These are phyloP conservation scores for Harpagus bidentatus DNA, from an alignment of 2,113 vertebrate species.

Conservation along the genomic window DNA sequence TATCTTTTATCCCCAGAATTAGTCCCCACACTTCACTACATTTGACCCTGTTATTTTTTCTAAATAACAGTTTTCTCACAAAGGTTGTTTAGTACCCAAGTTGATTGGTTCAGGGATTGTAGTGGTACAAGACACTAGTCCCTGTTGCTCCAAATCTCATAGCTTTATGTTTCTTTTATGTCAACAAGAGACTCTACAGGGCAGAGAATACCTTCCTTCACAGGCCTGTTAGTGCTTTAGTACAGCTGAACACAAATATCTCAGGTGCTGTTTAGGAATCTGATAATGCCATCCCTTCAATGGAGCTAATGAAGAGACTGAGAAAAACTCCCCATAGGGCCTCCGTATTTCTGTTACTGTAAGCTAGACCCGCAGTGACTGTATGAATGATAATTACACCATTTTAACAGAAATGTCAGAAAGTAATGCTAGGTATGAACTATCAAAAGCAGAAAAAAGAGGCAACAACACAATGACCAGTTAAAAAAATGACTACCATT, in stretches of 20 bases:
- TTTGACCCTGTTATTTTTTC: not conserved
- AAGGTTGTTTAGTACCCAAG: not conserved
- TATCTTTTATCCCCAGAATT: not conserved
- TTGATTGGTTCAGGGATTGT: not conserved
- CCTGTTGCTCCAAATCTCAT: not conserved
- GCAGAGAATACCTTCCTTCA: not conserved
- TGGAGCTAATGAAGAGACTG: not conserved
- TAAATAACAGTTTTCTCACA: not conserved
- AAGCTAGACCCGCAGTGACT: not conserved
- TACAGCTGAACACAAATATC: not conserved
- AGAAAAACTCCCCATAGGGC: not conserved
- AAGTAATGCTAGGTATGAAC: not conserved
- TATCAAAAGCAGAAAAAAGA: not conserved
- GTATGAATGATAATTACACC: not conserved
- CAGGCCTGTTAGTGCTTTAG: not conserved
- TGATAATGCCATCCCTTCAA: not conserved
- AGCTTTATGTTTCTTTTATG: fast-evolving
- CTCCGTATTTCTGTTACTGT: not conserved
- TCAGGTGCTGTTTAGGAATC: not conserved
- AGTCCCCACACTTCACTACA: not conserved
- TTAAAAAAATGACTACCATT: not conserved
- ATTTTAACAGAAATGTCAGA: not conserved
- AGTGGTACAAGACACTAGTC: not conserved
- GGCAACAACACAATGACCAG: not conserved
- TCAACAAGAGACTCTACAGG: not conserved